These are phyloP conservation scores for Atherinomorus stipes DNA, from an alignment of 2,113 vertebrate species.

Conservation along the genomic window DNA sequence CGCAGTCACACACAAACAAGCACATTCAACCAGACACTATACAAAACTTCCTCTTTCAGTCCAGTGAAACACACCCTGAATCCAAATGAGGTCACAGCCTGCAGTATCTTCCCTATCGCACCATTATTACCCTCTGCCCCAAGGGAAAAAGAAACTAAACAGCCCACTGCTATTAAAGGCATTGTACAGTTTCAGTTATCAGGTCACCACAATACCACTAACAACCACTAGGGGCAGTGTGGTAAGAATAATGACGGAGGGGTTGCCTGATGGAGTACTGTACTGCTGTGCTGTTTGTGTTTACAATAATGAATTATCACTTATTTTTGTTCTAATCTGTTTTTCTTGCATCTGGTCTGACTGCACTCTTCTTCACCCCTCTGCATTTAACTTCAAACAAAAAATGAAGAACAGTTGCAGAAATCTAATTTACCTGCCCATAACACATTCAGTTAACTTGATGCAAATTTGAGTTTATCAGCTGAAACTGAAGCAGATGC, in stretches of 20 bases:
- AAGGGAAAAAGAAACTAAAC: slow-evolving; percentile 61
- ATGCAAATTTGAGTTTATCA: slow-evolving; percentile 14
- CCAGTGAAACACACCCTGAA: slow-evolving; percentile 65
- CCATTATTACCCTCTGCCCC: slow-evolving; percentile 74
- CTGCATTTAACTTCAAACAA: background rate
- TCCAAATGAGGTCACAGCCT: slow-evolving; percentile 74
- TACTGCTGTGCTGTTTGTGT: slow-evolving; percentile 5
- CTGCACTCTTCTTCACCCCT: slow-evolving; percentile 22
- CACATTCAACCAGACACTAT: slow-evolving; percentile 23
- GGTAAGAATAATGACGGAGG: background rate
- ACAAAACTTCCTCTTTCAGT: slow-evolving; percentile 36
- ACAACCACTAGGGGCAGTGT: slow-evolving; percentile 51
- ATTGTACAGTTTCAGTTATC: slow-evolving; percentile 48
- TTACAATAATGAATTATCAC: slow-evolving; percentile 7
- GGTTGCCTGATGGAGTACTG: slow-evolving; percentile 34
- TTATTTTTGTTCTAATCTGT: background rate
- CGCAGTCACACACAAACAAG: slow-evolving; percentile 19
- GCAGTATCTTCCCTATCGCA: slow-evolving; percentile 70
- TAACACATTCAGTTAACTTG: slow-evolving; percentile 10
- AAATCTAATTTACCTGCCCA: background rate
- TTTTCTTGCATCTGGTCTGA: slow-evolving; percentile 14
- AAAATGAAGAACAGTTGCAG: background rate
- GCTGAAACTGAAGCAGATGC: slow-evolving; percentile 19
- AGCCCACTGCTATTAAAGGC: slow-evolving; percentile 59
- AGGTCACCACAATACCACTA: slow-evolving; percentile 46